Base-by-base conservation (phyloP, 2,888 invertebrate species). In the Drosophila helvetica region DNA sequence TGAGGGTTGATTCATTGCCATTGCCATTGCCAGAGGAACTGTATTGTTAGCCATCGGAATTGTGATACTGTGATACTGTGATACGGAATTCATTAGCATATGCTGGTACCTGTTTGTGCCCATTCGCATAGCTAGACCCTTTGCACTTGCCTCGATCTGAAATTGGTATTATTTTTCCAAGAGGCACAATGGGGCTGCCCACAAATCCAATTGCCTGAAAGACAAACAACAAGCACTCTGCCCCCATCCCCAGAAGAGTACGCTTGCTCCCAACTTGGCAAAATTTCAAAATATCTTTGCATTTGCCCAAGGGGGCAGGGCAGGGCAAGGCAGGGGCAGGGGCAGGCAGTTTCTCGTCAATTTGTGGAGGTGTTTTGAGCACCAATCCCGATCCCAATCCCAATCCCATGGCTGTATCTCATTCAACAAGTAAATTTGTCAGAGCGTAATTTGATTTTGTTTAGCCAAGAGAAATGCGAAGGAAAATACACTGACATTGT, bases 401-500 rank as follows among this genome's bases (percentile, higher is more conserved):
- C n/a, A n/a, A n/a, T n/a, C n/a, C 12, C 25, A 33, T n/a, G 10
- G 54, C 3, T n/a, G 22, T 48, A 54, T 53, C 17, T 62, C 56
- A 57, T 27, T 63, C 53, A 71, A 63, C 47, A 57, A 53, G 57
- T 53, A 70, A 58, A 71, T 71, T 71, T 71, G 64, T 71, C 72
- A 71, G 54, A 46, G 50, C 22, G 64, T 56, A 71, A 71, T 71
- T 71, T 33, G 57, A 71, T 71, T 67, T 71, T 64, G 64, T 58
- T 64, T 71, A 38, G 57, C 56, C 48, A 43, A 48, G 62, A 25
- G 42, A 61, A 62, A 56, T 42, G 56, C 5, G 38, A 15, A 19
- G 56, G 53, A 54, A 27, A 27, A 1, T 8, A 19, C 42, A 19
- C 27, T 48, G 53, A 53, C 42, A 46, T 50, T 10, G 46, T 30